Evolutionary conservation across 2,113 vertebrate species (phyloP), one percentile per base, ranked within the genome.

Genomic region (Gavia stellata): DNA sequence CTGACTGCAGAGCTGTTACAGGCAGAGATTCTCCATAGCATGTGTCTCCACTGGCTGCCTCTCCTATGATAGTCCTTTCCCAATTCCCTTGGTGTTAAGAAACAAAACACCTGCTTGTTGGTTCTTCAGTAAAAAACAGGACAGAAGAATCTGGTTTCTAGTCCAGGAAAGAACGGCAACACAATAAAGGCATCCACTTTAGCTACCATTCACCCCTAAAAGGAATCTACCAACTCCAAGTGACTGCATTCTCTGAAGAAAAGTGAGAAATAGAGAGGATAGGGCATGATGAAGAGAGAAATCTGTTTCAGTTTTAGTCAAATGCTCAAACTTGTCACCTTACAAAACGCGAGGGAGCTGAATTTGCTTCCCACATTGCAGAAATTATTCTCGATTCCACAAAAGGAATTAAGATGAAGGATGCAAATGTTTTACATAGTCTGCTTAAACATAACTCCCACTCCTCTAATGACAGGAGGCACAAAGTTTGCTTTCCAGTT

Each of bases 361-460:
- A 94, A 90, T 86, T 94, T 84, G 45, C 94, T 96, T 97, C 94
- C 91, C 81, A 95, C 92, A 90, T 58, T 23, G 89, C 89, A 94
- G 81, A 71, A 87, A 94, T 31, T 81, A 4, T 77, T 80, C 77
- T 94, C 49, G 80, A 8, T 84, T 87, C 77, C 53, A 91, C 88
- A 81, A 66, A 91, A 94, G 86, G 73, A 92, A 75, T 86, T 36
- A 67, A 90, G 91, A 88, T 92, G 83, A 95, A 86, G 66, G 87
- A 95, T 90, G 78, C 93, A 92, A 95, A 91, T 94, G 92, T 96
- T 96, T 96, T 93, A 85, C 87, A 96, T 15, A 73, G 94, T 94
- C 92, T 94, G 84, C 81, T 85, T 89, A 95, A 97, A 95, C 91
- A 94, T 26, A 87, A 91, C 94, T 97, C 94, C 95, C 31, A 97